Evolutionary conservation across 64 coral and sea anemone species (phyloP).

Genomic region (Cladopsammia gracilis): DNA sequence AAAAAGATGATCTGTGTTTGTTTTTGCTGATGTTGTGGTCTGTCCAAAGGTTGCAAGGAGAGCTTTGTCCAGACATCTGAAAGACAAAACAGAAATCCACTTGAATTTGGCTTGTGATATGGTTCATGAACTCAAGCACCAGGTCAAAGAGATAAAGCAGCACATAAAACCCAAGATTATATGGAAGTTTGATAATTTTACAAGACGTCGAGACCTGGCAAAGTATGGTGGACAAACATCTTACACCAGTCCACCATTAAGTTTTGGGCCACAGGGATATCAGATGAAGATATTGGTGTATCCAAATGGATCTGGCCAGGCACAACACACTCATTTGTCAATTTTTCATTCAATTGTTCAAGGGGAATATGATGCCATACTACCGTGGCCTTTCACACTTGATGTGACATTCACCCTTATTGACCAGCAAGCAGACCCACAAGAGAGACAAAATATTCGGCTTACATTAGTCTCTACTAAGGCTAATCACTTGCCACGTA

Average conservation of each 20-base stretch:
- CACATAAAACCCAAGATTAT: too few relatives aligned
- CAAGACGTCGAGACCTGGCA: too few relatives aligned
- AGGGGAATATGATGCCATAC: slow-evolving; percentile 18
- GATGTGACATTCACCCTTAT: slow-evolving; percentile 23
- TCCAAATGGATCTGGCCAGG: neutral
- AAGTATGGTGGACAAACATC: too few relatives aligned
- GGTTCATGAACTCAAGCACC: too few relatives aligned
- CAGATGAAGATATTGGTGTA: neutral
- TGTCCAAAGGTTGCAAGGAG: too few relatives aligned
- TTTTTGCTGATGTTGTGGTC: too few relatives aligned
- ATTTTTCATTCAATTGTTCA: slow-evolving; percentile 6
- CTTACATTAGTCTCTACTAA: neutral
- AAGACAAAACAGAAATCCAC: too few relatives aligned
- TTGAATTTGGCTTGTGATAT: too few relatives aligned
- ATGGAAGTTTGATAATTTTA: too few relatives aligned
- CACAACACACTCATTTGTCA: slow-evolving; percentile 5
- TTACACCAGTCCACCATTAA: neutral
- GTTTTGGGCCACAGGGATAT: neutral
- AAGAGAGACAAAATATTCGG: neutral
- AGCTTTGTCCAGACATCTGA: too few relatives aligned
- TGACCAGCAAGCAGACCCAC: neutral
- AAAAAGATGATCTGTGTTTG: too few relatives aligned
- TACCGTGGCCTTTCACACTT: slow-evolving; percentile 33
- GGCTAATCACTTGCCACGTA: neutral
- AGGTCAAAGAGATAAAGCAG: too few relatives aligned